Conservation (phyloP, 2,113 vertebrate species). For the Romanogobio albipinnatus region DNA sequence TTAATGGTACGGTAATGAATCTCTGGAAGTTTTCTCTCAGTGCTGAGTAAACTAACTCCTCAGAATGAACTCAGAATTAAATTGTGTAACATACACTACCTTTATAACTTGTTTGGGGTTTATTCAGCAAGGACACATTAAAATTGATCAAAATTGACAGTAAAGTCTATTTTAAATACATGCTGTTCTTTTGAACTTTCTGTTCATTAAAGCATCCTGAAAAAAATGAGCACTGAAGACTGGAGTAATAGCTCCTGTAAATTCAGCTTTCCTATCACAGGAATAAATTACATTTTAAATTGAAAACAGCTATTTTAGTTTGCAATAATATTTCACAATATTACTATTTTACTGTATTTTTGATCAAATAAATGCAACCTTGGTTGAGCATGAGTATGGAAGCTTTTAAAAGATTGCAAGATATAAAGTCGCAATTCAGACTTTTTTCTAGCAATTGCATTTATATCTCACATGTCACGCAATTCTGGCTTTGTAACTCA, state of each 20-base stretch:
- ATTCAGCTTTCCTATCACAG: background rate
- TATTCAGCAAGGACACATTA: background rate
- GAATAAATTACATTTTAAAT: background rate
- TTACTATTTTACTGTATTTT: background rate
- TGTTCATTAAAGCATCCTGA: background rate
- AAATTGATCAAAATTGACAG: background rate
- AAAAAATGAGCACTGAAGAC: background rate
- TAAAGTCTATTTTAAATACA: background rate
- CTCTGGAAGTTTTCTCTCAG: background rate
- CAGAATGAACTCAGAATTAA: background rate
- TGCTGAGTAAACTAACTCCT: slow-evolving; percentile 16
- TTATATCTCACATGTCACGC: too few relatives aligned
- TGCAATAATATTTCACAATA: background rate
- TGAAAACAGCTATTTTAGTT: background rate
- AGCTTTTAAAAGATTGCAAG: too few relatives aligned
- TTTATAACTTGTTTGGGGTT: background rate
- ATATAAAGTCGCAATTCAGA: too few relatives aligned
- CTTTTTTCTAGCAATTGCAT: too few relatives aligned
- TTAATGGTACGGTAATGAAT: slow-evolving; percentile 51
- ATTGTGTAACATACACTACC: background rate
- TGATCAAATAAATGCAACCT: background rate
- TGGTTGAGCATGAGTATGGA: background rate
- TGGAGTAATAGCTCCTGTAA: background rate
- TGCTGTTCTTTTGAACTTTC: background rate
- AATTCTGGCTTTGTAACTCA: too few relatives aligned